Percentiles rank a stretch among this genome's conserved stretches.
Conservation (phyloP, 1,140 invertebrate species). For the Orius insidiosus region DNA sequence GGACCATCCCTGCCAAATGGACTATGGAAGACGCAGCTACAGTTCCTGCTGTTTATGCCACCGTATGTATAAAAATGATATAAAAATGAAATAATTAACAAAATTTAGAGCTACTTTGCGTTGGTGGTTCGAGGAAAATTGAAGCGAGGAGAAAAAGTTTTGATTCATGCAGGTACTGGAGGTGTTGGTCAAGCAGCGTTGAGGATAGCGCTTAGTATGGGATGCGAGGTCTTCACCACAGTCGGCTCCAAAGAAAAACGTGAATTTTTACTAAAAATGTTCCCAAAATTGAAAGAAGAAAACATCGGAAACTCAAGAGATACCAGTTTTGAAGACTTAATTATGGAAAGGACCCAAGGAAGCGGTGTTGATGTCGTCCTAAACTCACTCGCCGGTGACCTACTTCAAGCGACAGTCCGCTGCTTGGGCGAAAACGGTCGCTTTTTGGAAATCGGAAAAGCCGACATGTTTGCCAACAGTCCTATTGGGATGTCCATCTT, state of each 20-base stretch:
- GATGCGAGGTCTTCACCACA: conserved; percentile 67
- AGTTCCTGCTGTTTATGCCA: conserved; percentile 87
- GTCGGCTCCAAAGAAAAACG: conserved; percentile 76
- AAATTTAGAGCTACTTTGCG: conserved; percentile 65
- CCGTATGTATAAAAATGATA: conserved; percentile 34
- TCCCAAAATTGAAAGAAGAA: conserved; percentile 61
- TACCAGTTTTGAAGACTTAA: conserved; percentile 74
- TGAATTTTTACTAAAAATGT: conserved; percentile 71
- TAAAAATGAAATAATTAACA: too few relatives aligned
- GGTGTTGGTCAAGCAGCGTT: conserved; percentile 94
- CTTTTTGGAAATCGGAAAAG: conserved; percentile 95
- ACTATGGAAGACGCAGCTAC: conserved; percentile 80
- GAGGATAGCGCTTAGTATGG: conserved; percentile 70
- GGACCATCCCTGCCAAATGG: conserved; percentile 80
- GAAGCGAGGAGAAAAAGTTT: conserved; percentile 61
- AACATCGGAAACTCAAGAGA: conserved; percentile 88
- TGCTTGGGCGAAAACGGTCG: conserved; percentile 78
- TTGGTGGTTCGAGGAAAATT: conserved; percentile 69
- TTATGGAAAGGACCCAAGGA: conserved; percentile 58
- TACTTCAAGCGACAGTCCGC: conserved; percentile 78
- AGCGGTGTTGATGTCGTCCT: conserved; percentile 82
- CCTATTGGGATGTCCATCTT: conserved; percentile 76
- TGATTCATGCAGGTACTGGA: conserved; percentile 90
- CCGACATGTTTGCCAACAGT: conserved; percentile 82
- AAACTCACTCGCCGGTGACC: conserved; percentile 86